Conservation (phyloP, 2,888 invertebrate species). For the Drosophila kambysellisi region DNA sequence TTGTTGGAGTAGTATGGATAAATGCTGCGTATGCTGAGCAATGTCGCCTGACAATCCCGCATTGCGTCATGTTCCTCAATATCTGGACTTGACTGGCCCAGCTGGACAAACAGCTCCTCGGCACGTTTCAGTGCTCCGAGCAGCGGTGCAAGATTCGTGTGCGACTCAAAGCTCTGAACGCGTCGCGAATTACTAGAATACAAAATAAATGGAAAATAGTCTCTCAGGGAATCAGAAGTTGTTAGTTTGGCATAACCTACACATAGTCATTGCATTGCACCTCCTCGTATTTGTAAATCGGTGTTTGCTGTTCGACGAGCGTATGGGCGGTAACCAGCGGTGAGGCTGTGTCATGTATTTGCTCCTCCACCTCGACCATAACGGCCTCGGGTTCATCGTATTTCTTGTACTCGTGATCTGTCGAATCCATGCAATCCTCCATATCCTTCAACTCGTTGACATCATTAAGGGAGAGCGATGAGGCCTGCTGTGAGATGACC, state of each 20-base stretch:
- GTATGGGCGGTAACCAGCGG: slow-evolving; percentile 89
- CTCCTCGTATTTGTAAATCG: slow-evolving; percentile 89
- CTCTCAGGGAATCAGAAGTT: background rate
- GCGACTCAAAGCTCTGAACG: slow-evolving; percentile 83
- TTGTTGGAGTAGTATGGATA: slow-evolving; percentile 81
- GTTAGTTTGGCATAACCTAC: slow-evolving; percentile 78
- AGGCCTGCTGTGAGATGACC: slow-evolving; percentile 88
- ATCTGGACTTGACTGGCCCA: slow-evolving; percentile 69
- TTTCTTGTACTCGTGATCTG: slow-evolving; percentile 81
- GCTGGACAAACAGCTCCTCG: slow-evolving; percentile 73
- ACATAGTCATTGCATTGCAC: slow-evolving; percentile 87
- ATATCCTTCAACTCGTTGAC: slow-evolving; percentile 88
- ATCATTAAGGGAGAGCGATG: slow-evolving; percentile 91
- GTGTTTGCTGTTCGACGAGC: slow-evolving; percentile 88
- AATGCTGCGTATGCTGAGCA: slow-evolving; percentile 77
- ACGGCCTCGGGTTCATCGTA: slow-evolving; percentile 89
- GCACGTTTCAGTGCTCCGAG: slow-evolving; percentile 79
- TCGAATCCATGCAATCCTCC: slow-evolving; percentile 80
- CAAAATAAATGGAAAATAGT: background rate
- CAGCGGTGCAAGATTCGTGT: slow-evolving; percentile 82
- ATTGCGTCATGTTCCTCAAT: slow-evolving; percentile 70
- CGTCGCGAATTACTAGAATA: slow-evolving; percentile 78
- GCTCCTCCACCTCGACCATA: slow-evolving; percentile 92
- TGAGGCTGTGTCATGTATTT: slow-evolving; percentile 92
- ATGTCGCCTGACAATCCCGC: slow-evolving; percentile 71